Conservation (phyloP, 1,140 invertebrate genomes). For the Andricus grossulariae region DNA sequence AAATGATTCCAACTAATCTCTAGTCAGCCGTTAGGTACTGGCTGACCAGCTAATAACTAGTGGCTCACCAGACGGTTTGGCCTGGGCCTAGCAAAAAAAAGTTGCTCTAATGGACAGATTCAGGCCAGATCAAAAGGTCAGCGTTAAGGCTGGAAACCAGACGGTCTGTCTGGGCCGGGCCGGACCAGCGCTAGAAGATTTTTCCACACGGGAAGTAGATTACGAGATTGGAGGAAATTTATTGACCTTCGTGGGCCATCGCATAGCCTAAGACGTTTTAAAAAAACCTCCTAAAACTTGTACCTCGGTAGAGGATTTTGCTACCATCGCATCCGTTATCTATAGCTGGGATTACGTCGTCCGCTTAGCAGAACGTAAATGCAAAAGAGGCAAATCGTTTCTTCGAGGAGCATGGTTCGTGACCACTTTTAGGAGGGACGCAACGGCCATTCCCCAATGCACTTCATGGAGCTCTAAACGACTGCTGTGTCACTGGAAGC, state of each 20-base stretch:
- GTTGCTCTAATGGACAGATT: no score
- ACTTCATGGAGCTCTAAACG: constrained; percentile 10
- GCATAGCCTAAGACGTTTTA: constrained; percentile 47
- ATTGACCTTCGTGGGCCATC: constrained; percentile 53
- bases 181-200: no score
- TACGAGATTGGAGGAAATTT: constrained; percentile 57
- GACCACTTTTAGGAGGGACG: constrained; percentile 27
- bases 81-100: no score
- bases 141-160: no score
- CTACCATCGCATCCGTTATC: constrained; percentile 53
- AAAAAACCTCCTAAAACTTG: constrained; percentile 57
- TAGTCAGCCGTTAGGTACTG: no score
- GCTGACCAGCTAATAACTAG: no score
- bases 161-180: no score
- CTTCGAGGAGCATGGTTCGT: constrained; percentile 33
- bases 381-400: constrained; percentile 46
- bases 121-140: no score
- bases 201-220: no score
- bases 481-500: constrained; percentile 17
- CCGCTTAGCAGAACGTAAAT: constrained; percentile 65
- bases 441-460: constrained; percentile 7
- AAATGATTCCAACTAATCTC: no score
- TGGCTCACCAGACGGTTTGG: no score
- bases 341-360: constrained; percentile 59
- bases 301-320: constrained; percentile 54